Evolutionary conservation across 2,797 vertebrate genomes (phyloP).

Genomic region (Pantherophis vulpinus): DNA sequence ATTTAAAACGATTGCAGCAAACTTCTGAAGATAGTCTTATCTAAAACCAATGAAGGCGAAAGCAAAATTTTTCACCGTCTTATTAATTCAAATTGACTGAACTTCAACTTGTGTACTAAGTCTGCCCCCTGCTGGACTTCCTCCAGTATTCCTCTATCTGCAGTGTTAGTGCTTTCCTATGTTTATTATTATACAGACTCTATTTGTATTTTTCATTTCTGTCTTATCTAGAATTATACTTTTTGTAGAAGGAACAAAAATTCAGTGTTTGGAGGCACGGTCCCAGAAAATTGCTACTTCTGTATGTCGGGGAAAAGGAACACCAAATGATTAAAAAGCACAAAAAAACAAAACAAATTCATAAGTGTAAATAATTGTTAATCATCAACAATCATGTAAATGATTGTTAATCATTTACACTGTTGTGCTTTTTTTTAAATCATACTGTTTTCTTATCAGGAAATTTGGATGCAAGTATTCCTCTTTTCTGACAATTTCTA

Average conservation of each 20-base stretch:
- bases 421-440: no score
- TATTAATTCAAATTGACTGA: not conserved
- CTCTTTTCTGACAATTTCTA: not conserved
- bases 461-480: not conserved
- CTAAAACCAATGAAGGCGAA: not conserved
- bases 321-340: not conserved
- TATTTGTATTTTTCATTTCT: not conserved
- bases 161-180: no score
- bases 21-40: no score
- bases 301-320: not conserved
- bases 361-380: not conserved
- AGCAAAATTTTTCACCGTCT: not conserved
- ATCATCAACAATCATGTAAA: not conserved
- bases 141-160: not conserved
- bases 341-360: not conserved
- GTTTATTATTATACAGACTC: not conserved
- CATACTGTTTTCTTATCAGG: not conserved
- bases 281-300: not conserved
- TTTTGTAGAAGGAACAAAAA: not conserved
- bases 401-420: not conserved
- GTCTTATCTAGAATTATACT: not conserved
- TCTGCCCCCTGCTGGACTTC: slow-evolving; percentile 8
- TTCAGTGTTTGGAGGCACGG: not conserved
- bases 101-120: not conserved
- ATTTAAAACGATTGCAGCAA: not conserved